phyloP scores from a whole-genome alignment of 2,888 invertebrate species.

The Pollenia amentaria region DNA sequence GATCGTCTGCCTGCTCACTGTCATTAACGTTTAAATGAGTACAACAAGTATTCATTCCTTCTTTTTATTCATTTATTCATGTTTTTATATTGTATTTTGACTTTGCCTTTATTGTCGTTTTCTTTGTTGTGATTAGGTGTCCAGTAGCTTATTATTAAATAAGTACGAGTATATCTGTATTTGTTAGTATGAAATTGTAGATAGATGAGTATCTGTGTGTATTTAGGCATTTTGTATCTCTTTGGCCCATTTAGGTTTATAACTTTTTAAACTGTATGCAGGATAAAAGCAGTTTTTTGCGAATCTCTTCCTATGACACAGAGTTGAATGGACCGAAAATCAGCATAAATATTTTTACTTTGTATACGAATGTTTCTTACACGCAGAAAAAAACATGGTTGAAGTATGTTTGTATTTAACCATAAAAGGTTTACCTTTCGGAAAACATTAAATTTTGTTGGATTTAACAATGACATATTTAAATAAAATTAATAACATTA shows the following conservation, averaged over 20 bases:
- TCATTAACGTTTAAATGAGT: conserved; percentile 56
- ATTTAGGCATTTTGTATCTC: conserved; percentile 26
- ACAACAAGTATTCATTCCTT: conserved; percentile 37
- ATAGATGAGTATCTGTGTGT: conserved; percentile 18
- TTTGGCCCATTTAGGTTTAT: conserved; percentile 63
- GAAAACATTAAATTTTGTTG: no score
- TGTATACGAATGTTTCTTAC: no score
- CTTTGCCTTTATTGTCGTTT: conserved; percentile 51
- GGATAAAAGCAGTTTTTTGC: conserved; percentile 36
- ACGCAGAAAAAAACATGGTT: no score
- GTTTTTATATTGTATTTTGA: conserved; percentile 27
- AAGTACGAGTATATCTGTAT: background rate
- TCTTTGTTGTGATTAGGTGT: conserved; percentile 63
- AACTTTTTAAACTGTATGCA: conserved; percentile 10
- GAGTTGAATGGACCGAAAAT: conserved; percentile 55
- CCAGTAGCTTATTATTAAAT: conserved; percentile 46
- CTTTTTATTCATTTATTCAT: conserved; percentile 18
- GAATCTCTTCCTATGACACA: conserved; percentile 64
- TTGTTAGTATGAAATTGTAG: background rate
- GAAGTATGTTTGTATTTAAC: no score
- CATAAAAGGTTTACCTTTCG: no score
- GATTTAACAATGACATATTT: no score
- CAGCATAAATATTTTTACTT: no score
- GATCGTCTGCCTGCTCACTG: conserved; percentile 31
- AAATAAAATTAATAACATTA: no score